Evolutionary conservation across 2,888 invertebrate species (phyloP), one percentile per base, ranked within the genome.

Genomic region (Aphodius sticticus): DNA sequence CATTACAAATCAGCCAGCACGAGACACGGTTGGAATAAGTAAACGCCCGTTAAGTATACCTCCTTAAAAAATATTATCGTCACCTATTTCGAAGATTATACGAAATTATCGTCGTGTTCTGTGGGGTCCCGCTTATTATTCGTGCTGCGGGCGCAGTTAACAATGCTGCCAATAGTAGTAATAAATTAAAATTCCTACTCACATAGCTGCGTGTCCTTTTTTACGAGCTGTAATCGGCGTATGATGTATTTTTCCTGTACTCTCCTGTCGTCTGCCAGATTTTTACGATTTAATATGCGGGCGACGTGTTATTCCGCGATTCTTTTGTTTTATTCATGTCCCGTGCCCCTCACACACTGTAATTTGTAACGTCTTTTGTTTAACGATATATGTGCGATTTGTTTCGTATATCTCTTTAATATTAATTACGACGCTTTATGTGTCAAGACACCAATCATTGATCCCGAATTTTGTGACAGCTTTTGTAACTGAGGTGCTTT

Each of bases 161-260:
- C 89, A 88, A 89, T 89, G 85, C 86, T 86, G 86, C 86, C 88
- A 88, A 87, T 88, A 87, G 87, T 86, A 87, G 88, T 89, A 89
- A 88, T 88, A 88, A 88, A 88, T 85, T 87, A 89, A 88, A 88
- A 88, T 85, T 87, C 86, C 88, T 87, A 87, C 87, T 87, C 87
- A 82, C 85, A 82, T 69, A 69, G 53, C 53, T 53, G 9, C 53
- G 53, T 53, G 71, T 72, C 81, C 83, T 85, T 85, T 83, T 84
- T 84, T 84, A 84, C 82, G 82, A 80, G 81, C 79, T 82, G 82
- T 85, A 86, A 84, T 84, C 82, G 76, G 36, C 84, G 85, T 86
- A 87, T 86, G 85, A 86, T 84, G 84, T 85, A 86, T 85, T 85
- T 86, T 87, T 87, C 86, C 86, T 86, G 85, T 84, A 81, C 53